Percentiles rank a stretch among this genome's conserved stretches.
Evolutionary conservation across 2,797 vertebrate genomes (phyloP).

Genomic region (Cirrhinus molitorella): DNA sequence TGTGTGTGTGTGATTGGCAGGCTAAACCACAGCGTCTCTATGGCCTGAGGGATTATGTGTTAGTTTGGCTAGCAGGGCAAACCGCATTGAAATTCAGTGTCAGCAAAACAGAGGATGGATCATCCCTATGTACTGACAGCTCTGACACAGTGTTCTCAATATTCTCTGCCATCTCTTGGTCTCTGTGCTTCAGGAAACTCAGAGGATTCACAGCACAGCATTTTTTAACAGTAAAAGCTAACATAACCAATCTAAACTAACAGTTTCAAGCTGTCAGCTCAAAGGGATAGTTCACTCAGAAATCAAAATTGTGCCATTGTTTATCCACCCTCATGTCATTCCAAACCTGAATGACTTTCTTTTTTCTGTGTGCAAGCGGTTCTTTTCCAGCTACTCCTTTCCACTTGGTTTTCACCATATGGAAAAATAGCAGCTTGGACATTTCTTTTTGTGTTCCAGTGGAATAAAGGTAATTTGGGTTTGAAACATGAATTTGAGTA

Average conservation of each 20-base stretch:
- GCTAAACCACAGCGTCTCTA: constrained; percentile 45
- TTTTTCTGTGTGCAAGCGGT: neutral
- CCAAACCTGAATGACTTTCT: neutral
- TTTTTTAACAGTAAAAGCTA: neutral
- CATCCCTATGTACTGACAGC: constrained; percentile 18
- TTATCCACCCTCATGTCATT: neutral
- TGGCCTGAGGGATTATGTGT: constrained; percentile 63
- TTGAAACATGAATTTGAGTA: neutral
- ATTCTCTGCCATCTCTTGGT: neutral
- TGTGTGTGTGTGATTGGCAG: constrained; percentile 33
- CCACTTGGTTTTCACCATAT: neutral
- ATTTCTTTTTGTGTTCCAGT: neutral
- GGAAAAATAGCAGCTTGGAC: neutral
- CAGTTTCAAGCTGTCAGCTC: neutral
- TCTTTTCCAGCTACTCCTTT: neutral
- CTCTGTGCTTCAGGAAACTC: neutral
- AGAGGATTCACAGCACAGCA: neutral
- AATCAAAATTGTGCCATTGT: neutral
- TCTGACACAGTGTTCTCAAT: constrained; percentile 15
- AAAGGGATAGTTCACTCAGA: neutral
- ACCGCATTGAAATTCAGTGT: constrained; percentile 59
- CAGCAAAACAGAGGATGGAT: constrained; percentile 64
- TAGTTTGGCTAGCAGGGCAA: constrained; percentile 61
- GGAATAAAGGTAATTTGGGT: neutral
- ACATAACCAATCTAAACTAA: neutral